Percentiles rank a stretch among this genome's conserved stretches.
These are phyloP conservation scores for Parnassius apollo DNA, from an alignment of 2,888 invertebrate genomes.

Conservation along the genomic window DNA sequence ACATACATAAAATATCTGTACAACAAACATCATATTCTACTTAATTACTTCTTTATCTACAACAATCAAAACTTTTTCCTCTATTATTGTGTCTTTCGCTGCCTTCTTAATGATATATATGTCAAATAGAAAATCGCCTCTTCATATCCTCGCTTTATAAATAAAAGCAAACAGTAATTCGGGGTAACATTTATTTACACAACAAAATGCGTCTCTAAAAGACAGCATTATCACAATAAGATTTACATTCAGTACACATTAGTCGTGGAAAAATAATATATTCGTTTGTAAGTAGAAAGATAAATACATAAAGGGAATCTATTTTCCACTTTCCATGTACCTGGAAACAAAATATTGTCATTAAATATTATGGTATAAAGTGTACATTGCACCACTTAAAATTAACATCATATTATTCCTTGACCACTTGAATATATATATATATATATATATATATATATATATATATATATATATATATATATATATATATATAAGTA, in stretches of 20 bases:
- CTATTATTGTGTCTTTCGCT: background rate
- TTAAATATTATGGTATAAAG: too few species aligned
- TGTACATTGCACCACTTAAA: too few species aligned
- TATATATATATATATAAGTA: too few species aligned
- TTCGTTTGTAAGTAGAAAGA: slow-evolving; percentile 8
- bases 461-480: too few species aligned
- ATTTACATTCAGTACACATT: slow-evolving; percentile 38
- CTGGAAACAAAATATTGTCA: slow-evolving; percentile 31
- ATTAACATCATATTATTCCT: too few species aligned
- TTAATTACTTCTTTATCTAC: background rate
- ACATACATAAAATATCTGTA: too few species aligned
- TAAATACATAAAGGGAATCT: slow-evolving; percentile 21
- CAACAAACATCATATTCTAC: slow-evolving; percentile 11
- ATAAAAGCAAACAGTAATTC: slow-evolving; percentile 33
- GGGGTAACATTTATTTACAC: slow-evolving; percentile 58
- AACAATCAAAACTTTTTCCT: background rate
- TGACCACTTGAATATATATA: too few species aligned
- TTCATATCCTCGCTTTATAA: slow-evolving; percentile 32
- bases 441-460: too few species aligned
- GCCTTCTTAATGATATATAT: background rate
- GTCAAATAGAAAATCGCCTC: slow-evolving; percentile 1
- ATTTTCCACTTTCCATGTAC: slow-evolving; percentile 29
- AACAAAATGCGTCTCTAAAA: slow-evolving; percentile 41
- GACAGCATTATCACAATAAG: slow-evolving; percentile 56
- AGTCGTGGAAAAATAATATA: slow-evolving; percentile 16